phyloP scores from a whole-genome alignment of 2,113 vertebrate species.

The Sebastes schlegelii region DNA sequence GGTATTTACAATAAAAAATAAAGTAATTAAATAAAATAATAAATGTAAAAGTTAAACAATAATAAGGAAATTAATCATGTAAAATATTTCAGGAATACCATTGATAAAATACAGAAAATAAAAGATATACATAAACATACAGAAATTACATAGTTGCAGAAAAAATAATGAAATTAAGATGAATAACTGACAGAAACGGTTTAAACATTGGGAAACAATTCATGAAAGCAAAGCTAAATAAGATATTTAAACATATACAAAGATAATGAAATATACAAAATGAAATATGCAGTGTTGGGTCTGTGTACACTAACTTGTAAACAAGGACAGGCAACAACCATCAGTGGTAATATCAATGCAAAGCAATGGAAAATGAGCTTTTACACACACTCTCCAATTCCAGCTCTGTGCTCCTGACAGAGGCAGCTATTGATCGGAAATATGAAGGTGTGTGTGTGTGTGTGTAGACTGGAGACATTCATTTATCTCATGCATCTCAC shows the following conservation, averaged over 20 bases:
- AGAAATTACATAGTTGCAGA: neutral
- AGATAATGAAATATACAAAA: neutral
- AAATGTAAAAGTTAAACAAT: neutral
- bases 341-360: constrained; percentile 15
- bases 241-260: neutral
- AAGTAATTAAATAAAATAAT: neutral
- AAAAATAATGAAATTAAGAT: neutral
- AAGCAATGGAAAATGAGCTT: constrained; percentile 6
- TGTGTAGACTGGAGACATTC: neutral
- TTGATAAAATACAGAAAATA: neutral
- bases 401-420: constrained; percentile 9
- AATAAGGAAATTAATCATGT: no score
- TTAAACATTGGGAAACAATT: neutral
- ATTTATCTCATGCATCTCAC: neutral
- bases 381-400: neutral
- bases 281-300: no score
- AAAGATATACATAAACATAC: neutral
- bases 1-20: neutral
- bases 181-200: neutral
- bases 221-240: neutral
- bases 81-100: neutral
- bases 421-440: constrained; percentile 27
- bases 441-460: neutral
- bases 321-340: neutral
- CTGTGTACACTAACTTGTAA: neutral